Percentiles rank a stretch among this genome's conserved stretches.
Evolutionary conservation across 2,888 invertebrate species (phyloP).

Genomic region (Leucophora obtusa): DNA sequence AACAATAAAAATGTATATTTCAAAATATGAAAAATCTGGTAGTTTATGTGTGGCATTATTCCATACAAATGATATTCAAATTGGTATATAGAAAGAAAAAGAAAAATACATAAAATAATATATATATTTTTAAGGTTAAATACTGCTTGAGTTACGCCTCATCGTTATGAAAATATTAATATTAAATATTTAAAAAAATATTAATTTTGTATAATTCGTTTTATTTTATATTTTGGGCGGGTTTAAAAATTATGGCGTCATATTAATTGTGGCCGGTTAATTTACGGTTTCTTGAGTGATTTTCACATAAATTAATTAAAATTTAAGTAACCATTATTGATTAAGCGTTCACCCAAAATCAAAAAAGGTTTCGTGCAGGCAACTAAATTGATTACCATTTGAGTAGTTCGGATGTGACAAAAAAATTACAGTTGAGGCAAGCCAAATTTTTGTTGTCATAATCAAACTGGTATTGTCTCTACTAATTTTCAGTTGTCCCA

Average conservation of each 20-base stretch:
- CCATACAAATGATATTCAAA: slow-evolving; percentile 6
- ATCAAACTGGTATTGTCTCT: too few relatives aligned
- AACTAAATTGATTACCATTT: too few relatives aligned
- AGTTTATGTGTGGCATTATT: slow-evolving; percentile 21
- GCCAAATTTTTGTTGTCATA: too few relatives aligned
- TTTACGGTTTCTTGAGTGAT: neutral
- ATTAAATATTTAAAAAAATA: slow-evolving; percentile 7
- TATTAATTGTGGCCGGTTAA: neutral
- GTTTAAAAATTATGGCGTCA: neutral
- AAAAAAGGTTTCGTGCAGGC: too few relatives aligned
- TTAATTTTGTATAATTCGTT: neutral
- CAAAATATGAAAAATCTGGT: slow-evolving; percentile 15
- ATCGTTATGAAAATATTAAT: slow-evolving; percentile 41
- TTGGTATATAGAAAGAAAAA: neutral
- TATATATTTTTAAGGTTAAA: slow-evolving; percentile 42
- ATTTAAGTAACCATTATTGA: too few relatives aligned
- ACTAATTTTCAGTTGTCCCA: too few relatives aligned
- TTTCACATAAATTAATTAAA: neutral
- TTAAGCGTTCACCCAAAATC: too few relatives aligned
- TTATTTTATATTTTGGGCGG: neutral
- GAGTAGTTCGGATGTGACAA: too few relatives aligned
- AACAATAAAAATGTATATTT: neutral
- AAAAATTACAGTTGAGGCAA: too few relatives aligned
- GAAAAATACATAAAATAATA: slow-evolving; percentile 16
- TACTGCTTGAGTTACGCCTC: slow-evolving; percentile 45